Conservation (phyloP, 2,113 vertebrate genomes). For the Anas platyrhynchos region DNA sequence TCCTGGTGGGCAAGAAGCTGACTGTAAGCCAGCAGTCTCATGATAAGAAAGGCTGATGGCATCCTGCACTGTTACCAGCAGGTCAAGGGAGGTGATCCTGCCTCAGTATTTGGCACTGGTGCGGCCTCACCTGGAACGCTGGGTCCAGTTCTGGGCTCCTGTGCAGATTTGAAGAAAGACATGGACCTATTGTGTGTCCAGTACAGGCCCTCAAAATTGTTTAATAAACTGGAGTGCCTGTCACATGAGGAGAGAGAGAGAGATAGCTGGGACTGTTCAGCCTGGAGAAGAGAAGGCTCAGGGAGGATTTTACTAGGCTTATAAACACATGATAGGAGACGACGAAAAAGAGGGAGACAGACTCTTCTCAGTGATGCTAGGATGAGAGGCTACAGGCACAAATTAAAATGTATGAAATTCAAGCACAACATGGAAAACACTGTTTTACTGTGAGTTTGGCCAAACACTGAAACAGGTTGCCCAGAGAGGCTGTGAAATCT, state of each 20-base stretch:
- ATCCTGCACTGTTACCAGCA: background rate
- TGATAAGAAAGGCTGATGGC: background rate
- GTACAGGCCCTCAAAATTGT: background rate
- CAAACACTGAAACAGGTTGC: background rate
- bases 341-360: too few relatives aligned
- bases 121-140: background rate
- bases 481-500: background rate
- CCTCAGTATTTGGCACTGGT: background rate
- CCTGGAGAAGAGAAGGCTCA: background rate
- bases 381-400: background rate
- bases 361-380: background rate
- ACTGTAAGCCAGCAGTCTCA: background rate
- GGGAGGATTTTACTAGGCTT: background rate
- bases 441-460: background rate
- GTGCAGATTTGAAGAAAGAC: background rate
- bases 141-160: background rate
- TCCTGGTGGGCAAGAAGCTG: background rate
- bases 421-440: accelerated
- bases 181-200: background rate
- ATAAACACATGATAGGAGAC: background rate
- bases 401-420: background rate
- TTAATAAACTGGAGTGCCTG: background rate
- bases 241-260: background rate
- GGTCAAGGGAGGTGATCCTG: background rate
- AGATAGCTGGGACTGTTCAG: background rate